Evolutionary conservation across 2,888 invertebrate species (phyloP).

Genomic region (Sphaeridia pumilis): DNA sequence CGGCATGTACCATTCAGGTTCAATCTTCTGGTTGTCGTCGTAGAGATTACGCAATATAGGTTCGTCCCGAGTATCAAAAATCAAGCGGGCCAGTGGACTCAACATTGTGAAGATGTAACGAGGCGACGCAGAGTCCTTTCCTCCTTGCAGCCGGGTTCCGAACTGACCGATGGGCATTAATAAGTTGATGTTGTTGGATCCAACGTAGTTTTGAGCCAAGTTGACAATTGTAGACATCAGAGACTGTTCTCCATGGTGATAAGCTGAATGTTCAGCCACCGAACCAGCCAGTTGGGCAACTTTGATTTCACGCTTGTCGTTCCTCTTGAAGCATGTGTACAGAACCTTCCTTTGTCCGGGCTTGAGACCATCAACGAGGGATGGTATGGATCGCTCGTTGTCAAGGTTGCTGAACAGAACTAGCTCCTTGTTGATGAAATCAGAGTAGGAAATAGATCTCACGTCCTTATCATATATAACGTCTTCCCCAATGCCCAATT

Average conservation of each 20-base stretch:
- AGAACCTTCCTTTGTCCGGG: conserved; percentile 94
- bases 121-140: conserved; percentile 94
- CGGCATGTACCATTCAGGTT: conserved; percentile 87
- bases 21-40: conserved; percentile 91
- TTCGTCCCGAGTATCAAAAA: conserved; percentile 84
- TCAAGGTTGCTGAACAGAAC: conserved; percentile 92
- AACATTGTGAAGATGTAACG: conserved; percentile 93
- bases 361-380: conserved; percentile 77
- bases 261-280: conserved; percentile 93
- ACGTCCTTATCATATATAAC: conserved; percentile 88
- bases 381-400: conserved; percentile 76
- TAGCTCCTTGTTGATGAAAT: conserved; percentile 91
- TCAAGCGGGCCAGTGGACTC: conserved; percentile 63
- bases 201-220: conserved; percentile 95
- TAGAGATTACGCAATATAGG: conserved; percentile 71
- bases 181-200: conserved; percentile 94
- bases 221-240: conserved; percentile 91
- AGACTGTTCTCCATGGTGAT: conserved; percentile 96
- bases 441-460: conserved; percentile 64
- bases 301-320: conserved; percentile 88
- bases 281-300: conserved; percentile 97
- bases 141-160: conserved; percentile 76
- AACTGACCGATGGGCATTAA: conserved; percentile 94
- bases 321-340: conserved; percentile 90
- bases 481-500: conserved; percentile 71